Percentiles rank a stretch among this genome's conserved stretches.
phyloP scores from a whole-genome alignment of 1,140 invertebrate genomes.

The Macrosteles quadrilineatus region DNA sequence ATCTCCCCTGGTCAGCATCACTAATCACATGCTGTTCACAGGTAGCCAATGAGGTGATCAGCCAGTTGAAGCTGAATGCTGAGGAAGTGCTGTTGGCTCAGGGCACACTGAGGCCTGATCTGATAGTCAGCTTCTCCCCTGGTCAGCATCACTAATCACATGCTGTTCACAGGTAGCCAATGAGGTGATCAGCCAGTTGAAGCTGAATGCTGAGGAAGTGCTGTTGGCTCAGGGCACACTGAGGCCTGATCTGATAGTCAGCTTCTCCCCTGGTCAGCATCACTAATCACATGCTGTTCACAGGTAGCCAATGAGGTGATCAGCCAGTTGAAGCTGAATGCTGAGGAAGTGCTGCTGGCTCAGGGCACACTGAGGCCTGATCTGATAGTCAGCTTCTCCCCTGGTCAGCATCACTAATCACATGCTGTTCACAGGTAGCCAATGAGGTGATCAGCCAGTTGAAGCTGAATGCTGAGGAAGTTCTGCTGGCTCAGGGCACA shows the following conservation, averaged over 20 bases:
- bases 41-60: slow-evolving; percentile 80
- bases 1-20: slow-evolving; percentile 77
- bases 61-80: slow-evolving; percentile 77
- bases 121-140: slow-evolving; percentile 95
- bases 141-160: slow-evolving; percentile 77
- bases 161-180: slow-evolving; percentile 70
- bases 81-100: slow-evolving; percentile 86
- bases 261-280: slow-evolving; percentile 85
- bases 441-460: slow-evolving; percentile 81
- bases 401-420: slow-evolving; percentile 84
- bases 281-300: too few species aligned
- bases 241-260: slow-evolving; percentile 96
- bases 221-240: slow-evolving; percentile 89
- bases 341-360: slow-evolving; percentile 82
- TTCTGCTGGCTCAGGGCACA: slow-evolving; percentile 87
- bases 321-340: slow-evolving; percentile 75
- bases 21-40: too few species aligned
- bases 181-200: slow-evolving; percentile 77
- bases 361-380: slow-evolving; percentile 96
- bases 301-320: slow-evolving; percentile 81
- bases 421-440: slow-evolving; percentile 65
- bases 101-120: slow-evolving; percentile 93
- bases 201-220: slow-evolving; percentile 83
- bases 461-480: slow-evolving; percentile 82
- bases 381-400: slow-evolving; percentile 92